Conservation (phyloP, 2,797 vertebrate genomes). For the Parotocinclus haroldoi region DNA sequence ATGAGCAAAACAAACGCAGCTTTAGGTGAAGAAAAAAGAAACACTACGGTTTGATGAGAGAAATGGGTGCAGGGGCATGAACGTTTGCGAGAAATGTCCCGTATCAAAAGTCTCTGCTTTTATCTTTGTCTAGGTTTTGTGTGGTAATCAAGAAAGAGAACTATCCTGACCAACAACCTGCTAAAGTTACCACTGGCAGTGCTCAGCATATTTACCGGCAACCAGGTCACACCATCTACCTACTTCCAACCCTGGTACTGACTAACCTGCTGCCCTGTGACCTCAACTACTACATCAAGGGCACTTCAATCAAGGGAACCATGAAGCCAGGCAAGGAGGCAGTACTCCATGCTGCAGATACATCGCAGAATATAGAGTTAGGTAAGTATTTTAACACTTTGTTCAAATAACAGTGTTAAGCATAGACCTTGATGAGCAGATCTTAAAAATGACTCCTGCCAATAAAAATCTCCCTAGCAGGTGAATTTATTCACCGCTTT, state of each 20-base stretch:
- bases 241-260: slow-evolving; percentile 90
- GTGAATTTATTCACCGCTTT: too few relatives aligned
- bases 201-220: slow-evolving; percentile 92
- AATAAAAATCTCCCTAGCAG: too few relatives aligned
- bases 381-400: slow-evolving; percentile 82
- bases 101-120: not conserved
- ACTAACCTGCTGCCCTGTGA: slow-evolving; percentile 93
- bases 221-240: slow-evolving; percentile 91
- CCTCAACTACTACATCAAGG: slow-evolving; percentile 90
- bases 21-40: slow-evolving; percentile 79
- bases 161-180: slow-evolving; percentile 92
- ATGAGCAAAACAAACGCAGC: slow-evolving; percentile 77
- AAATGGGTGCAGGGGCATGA: not conserved
- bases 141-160: slow-evolving; percentile 96
- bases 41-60: not conserved
- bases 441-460: too few relatives aligned
- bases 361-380: slow-evolving; percentile 92
- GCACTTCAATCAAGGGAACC: slow-evolving; percentile 79
- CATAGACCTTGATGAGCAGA: too few relatives aligned
- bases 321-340: slow-evolving; percentile 90
- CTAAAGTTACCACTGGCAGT: slow-evolving; percentile 80
- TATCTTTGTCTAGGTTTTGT: slow-evolving; percentile 76
- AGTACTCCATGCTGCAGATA: slow-evolving; percentile 87
- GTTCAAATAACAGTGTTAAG: too few relatives aligned
- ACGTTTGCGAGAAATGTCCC: too few relatives aligned